A percentile compares a stretch with the other conserved stretches of the same genome.
phyloP scores from a whole-genome alignment of 2,797 vertebrate species.

The Coregonus ussuriensis region DNA sequence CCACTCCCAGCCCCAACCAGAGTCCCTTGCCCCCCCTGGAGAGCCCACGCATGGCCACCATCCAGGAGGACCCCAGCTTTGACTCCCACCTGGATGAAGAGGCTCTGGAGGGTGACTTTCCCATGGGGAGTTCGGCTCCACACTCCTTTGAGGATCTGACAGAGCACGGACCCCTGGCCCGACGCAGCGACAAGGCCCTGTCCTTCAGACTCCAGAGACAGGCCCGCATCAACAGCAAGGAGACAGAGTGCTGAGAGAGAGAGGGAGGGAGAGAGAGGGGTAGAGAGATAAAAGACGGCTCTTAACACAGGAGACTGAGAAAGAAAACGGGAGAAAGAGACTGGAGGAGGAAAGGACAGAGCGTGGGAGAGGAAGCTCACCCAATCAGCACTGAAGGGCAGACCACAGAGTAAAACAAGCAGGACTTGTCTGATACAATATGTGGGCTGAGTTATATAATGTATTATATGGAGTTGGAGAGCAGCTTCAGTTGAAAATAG shows the following conservation, averaged over 20 bases:
- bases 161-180: conserved; percentile 52
- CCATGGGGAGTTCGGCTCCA: conserved; percentile 66
- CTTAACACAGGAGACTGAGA: background rate
- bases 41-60: conserved; percentile 83
- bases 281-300: background rate
- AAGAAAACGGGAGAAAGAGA: background rate
- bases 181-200: conserved; percentile 75
- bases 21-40: conserved; percentile 42
- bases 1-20: conserved; percentile 14
- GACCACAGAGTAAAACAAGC: conserved; percentile 1
- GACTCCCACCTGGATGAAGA: conserved; percentile 64
- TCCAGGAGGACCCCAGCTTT: conserved; percentile 89
- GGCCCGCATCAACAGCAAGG: conserved; percentile 80
- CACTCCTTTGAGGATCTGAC: conserved; percentile 95
- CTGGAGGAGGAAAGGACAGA: background rate
- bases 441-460: conserved; percentile 9
- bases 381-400: background rate
- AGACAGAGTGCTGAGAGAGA: conserved; percentile 87
- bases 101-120: conserved; percentile 85
- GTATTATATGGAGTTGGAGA: background rate
- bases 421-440: conserved; percentile 10
- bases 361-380: background rate
- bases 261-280: background rate
- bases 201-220: conserved; percentile 80
- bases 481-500: conserved; percentile 1